phyloP scores from a whole-genome alignment of 2,888 invertebrate species.

The Penaeus monodon region DNA sequence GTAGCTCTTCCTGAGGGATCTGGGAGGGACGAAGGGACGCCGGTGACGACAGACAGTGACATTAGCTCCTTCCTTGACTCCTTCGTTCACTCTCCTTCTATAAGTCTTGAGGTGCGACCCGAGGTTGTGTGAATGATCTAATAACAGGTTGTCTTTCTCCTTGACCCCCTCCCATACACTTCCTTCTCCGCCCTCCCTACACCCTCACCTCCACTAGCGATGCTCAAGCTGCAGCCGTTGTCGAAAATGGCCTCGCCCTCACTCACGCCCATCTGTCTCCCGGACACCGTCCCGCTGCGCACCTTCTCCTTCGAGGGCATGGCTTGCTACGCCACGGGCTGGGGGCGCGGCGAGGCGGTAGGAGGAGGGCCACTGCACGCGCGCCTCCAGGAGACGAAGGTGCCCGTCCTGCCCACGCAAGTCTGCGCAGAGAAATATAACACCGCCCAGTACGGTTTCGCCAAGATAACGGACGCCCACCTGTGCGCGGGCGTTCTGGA shows the following conservation, averaged over 20 bases:
- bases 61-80: too few species aligned
- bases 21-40: too few species aligned
- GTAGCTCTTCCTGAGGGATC: too few species aligned
- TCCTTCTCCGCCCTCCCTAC: neutral
- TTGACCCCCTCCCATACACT: neutral
- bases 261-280: slow-evolving; percentile 50
- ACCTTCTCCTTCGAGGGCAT: slow-evolving; percentile 52
- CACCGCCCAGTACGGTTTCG: slow-evolving; percentile 20
- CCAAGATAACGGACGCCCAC: slow-evolving; percentile 40
- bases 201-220: slow-evolving; percentile 16
- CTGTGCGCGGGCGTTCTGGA: slow-evolving; percentile 60
- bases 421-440: slow-evolving; percentile 52
- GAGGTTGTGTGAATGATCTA: too few species aligned
- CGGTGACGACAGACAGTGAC: too few species aligned
- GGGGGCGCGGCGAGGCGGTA: slow-evolving; percentile 20
- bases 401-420: slow-evolving; percentile 32
- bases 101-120: too few species aligned
- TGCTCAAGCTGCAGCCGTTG: slow-evolving; percentile 18
- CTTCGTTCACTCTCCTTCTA: too few species aligned
- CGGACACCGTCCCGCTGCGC: slow-evolving; percentile 38
- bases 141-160: neutral
- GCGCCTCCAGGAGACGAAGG: slow-evolving; percentile 43
- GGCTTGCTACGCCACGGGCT: slow-evolving; percentile 47
- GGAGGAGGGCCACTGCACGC: slow-evolving; percentile 21
- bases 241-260: slow-evolving; percentile 10